phyloP scores from a whole-genome alignment of 2,888 invertebrate species.

The Drosophila niveifrons region DNA sequence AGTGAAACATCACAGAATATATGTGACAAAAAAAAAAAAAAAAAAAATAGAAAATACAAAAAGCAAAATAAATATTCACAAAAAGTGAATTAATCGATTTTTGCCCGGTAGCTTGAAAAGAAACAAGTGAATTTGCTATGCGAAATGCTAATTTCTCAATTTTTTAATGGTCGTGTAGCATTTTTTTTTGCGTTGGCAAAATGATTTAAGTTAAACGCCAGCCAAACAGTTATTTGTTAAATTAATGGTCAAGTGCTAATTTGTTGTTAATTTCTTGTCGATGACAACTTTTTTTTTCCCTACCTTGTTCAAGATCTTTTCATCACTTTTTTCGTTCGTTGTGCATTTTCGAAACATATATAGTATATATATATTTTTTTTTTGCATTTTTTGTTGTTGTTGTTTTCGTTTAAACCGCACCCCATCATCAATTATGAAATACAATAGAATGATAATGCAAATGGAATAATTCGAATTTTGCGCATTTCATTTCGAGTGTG shows the following conservation, averaged over 20 bases:
- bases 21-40: background rate
- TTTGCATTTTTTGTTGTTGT: conserved; percentile 11
- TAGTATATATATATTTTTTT: background rate
- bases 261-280: conserved; percentile 35
- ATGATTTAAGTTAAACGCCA: conserved; percentile 33
- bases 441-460: conserved; percentile 47
- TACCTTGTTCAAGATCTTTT: conserved; percentile 5
- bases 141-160: conserved; percentile 30
- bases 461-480: conserved; percentile 47
- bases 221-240: conserved; percentile 46
- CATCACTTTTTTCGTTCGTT: background rate
- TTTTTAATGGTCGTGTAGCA: conserved; percentile 29
- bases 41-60: background rate
- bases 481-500: conserved; percentile 4
- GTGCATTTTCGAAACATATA: conserved; percentile 27
- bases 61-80: conserved; percentile 1
- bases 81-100: conserved; percentile 12
- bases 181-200: conserved; percentile 13
- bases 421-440: conserved; percentile 48
- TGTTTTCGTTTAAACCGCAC: conserved; percentile 10
- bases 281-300: conserved; percentile 24
- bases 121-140: conserved; percentile 12
- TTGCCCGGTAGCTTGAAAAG: conserved; percentile 17
- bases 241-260: conserved; percentile 44
- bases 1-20: conserved; percentile 19